Evolutionary conservation across 2,113 vertebrate species (phyloP).

Genomic region (Leptocoma aspasia): DNA sequence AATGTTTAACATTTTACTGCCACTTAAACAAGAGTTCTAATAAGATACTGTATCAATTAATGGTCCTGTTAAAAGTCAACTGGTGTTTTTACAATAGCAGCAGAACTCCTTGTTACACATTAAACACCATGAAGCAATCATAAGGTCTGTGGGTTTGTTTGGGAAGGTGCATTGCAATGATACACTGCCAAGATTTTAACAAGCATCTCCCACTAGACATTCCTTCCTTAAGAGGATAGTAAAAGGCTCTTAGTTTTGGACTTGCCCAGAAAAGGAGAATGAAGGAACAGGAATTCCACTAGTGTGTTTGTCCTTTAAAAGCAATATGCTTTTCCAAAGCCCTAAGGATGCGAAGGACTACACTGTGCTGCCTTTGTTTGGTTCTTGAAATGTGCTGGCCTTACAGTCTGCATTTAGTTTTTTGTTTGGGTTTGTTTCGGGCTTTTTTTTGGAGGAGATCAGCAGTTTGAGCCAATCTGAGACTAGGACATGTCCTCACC

Average conservation of each 20-base stretch:
- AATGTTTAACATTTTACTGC: constrained; percentile 64
- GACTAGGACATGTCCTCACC: background rate
- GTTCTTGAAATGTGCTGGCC: background rate
- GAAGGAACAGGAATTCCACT: background rate
- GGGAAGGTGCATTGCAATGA: background rate
- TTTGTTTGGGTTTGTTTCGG: background rate
- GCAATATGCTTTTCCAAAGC: background rate
- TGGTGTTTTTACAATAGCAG: constrained; percentile 47
- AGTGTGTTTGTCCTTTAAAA: constrained; percentile 2
- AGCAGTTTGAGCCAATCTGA: background rate
- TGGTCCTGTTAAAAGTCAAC: constrained; percentile 59
- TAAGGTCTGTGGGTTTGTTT: constrained; percentile 6
- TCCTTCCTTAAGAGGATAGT: background rate
- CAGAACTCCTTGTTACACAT: constrained; percentile 3
- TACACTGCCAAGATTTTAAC: constrained; percentile 1
- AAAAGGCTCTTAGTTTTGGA: background rate
- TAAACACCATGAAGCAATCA: background rate
- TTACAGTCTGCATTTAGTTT: background rate
- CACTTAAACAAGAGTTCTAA: constrained; percentile 61
- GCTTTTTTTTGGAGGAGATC: accelerated
- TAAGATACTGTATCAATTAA: constrained; percentile 66
- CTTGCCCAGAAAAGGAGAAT: background rate
- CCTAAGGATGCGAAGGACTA: background rate
- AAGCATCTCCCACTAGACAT: background rate
- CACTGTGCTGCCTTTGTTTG: background rate